Conservation (phyloP, 1,140 invertebrate genomes). For the Camponotus pennsylvanicus region DNA sequence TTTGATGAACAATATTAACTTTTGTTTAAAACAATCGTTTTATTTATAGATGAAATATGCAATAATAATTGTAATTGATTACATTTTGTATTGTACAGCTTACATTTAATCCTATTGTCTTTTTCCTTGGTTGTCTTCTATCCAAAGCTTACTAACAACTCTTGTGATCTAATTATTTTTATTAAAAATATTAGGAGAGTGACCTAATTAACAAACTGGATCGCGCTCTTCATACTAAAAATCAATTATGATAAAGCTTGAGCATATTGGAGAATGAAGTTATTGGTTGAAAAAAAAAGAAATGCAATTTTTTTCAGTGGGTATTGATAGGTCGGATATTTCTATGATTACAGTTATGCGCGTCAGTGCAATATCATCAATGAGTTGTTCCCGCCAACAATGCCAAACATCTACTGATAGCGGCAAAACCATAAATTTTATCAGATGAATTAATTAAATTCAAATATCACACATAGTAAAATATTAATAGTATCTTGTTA, state of each 20-base stretch:
- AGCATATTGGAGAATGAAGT: constrained; percentile 26
- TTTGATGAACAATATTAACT: neutral
- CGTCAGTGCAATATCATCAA: constrained; percentile 96
- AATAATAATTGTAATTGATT: constrained; percentile 9
- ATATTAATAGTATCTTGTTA: constrained; percentile 18
- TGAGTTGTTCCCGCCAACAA: constrained; percentile 93
- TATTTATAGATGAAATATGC: constrained; percentile 11
- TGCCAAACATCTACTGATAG: constrained; percentile 76
- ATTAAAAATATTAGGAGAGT: neutral
- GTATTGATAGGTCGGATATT: constrained; percentile 78
- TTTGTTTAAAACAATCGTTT: neutral
- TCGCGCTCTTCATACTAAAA: neutral
- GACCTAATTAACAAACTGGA: constrained; percentile 23
- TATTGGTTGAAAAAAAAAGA: constrained; percentile 45
- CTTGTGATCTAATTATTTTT: constrained; percentile 8
- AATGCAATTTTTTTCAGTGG: constrained; percentile 27
- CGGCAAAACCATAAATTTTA: constrained; percentile 77
- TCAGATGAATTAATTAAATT: constrained; percentile 34
- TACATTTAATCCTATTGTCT: constrained; percentile 21
- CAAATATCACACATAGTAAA: constrained; percentile 1
- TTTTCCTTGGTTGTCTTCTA: constrained; percentile 4
- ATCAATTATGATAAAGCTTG: neutral
- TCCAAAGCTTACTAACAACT: constrained; percentile 13
- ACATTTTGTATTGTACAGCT: neutral
- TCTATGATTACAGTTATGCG: constrained; percentile 93